These are phyloP conservation scores for Phalera bucephala DNA, from an alignment of 2,888 invertebrate genomes.

Conservation along the genomic window DNA sequence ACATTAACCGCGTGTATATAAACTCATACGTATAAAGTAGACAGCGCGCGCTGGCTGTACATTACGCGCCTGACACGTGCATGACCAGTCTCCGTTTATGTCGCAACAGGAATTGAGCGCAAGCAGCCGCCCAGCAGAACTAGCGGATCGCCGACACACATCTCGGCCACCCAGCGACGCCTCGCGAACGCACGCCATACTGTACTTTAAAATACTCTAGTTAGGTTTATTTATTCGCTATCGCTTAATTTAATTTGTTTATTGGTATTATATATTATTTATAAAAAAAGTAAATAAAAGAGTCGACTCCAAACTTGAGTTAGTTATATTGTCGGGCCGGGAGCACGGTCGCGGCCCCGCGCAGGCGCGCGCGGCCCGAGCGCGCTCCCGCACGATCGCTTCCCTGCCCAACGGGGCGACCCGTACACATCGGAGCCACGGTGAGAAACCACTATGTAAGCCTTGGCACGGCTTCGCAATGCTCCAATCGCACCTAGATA, in stretches of 20 bases:
- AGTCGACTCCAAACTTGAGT: slow-evolving; percentile 77
- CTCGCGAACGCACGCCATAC: slow-evolving; percentile 73
- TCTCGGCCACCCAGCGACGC: slow-evolving; percentile 76
- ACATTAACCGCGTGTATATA: slow-evolving; percentile 82
- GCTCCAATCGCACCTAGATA: slow-evolving; percentile 72
- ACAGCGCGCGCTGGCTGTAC: slow-evolving; percentile 80
- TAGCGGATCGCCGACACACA: slow-evolving; percentile 74
- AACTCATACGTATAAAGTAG: slow-evolving; percentile 70
- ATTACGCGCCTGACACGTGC: slow-evolving; percentile 81
- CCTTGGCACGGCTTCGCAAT: slow-evolving; percentile 78
- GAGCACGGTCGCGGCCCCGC: slow-evolving; percentile 56
- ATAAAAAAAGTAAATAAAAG: slow-evolving; percentile 71
- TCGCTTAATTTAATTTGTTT: slow-evolving; percentile 81
- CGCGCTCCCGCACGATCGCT: slow-evolving; percentile 55
- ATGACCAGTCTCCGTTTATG: slow-evolving; percentile 83
- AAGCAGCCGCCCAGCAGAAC: slow-evolving; percentile 73
- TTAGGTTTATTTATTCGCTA: slow-evolving; percentile 82
- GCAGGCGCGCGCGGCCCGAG: slow-evolving; percentile 52
- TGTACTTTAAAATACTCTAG: slow-evolving; percentile 78
- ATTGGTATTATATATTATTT: slow-evolving; percentile 76
- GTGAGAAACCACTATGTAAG: slow-evolving; percentile 79
- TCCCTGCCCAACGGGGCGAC: slow-evolving; percentile 64
- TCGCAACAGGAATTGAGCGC: slow-evolving; percentile 81
- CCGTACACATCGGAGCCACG: slow-evolving; percentile 74
- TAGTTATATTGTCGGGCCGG: slow-evolving; percentile 54